Conservation (phyloP, 2,113 vertebrate genomes). For the Abramis brama region DNA sequence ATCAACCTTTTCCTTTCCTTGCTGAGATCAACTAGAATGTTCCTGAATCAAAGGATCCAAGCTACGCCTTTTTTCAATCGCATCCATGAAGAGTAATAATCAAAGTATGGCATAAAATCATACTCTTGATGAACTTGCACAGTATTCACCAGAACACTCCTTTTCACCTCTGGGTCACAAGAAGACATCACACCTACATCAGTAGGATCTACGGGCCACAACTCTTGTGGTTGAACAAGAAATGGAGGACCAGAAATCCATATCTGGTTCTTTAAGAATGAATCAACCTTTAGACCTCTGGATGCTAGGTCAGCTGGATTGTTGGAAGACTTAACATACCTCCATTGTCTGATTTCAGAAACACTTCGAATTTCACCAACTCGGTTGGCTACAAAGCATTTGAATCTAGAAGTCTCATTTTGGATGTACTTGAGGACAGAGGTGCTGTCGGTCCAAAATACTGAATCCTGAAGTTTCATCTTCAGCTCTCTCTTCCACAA, state of each 20-base stretch:
- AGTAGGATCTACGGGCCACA: slow-evolving; percentile 15
- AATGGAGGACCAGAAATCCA: slow-evolving; percentile 48
- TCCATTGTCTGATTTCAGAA: too few species aligned
- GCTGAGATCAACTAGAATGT: slow-evolving; percentile 29
- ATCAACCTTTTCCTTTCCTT: slow-evolving; percentile 23
- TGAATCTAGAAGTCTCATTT: not conserved
- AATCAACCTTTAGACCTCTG: too few species aligned
- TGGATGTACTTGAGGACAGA: not conserved
- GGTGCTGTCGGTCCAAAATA: not conserved
- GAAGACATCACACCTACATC: not conserved
- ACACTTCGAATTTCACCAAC: not conserved
- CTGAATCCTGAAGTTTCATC: not conserved
- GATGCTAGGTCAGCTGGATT: too few species aligned
- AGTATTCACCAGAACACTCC: not conserved
- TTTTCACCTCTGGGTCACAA: slow-evolving; percentile 47
- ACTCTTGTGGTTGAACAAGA: slow-evolving; percentile 36
- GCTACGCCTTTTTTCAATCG: slow-evolving; percentile 1
- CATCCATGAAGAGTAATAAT: slow-evolving; percentile 38
- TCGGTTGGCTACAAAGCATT: not conserved
- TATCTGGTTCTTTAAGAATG: not conserved
- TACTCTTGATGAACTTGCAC: not conserved
- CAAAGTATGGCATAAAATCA: slow-evolving; percentile 25
- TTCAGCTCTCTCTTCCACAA: not conserved
- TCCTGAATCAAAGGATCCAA: slow-evolving; percentile 9
- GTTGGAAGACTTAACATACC: too few species aligned